These are phyloP conservation scores for Hanleya hanleyi DNA, from an alignment of 2,888 invertebrate genomes.

Conservation along the genomic window DNA sequence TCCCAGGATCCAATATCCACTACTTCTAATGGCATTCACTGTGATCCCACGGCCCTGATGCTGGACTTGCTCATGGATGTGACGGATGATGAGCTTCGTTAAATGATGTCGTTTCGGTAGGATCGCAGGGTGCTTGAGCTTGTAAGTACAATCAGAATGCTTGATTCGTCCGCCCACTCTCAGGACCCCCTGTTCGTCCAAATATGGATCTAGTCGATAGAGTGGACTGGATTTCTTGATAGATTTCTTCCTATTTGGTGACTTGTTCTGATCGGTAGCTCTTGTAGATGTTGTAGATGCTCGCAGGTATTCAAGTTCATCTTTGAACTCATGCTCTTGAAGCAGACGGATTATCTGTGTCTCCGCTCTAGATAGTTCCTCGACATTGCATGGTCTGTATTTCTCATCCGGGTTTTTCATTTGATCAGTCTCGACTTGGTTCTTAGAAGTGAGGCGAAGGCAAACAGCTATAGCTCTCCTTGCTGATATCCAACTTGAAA, in stretches of 20 bases:
- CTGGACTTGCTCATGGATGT: conserved; percentile 30
- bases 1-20: conserved; percentile 40
- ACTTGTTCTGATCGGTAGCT: background rate
- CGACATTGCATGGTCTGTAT: background rate
- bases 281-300: background rate
- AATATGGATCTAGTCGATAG: conserved; percentile 33
- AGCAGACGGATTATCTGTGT: background rate
- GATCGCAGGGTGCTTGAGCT: conserved; percentile 39
- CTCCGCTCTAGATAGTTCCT: background rate
- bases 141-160: conserved; percentile 12
- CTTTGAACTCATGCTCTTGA: background rate
- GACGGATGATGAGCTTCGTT: conserved; percentile 29
- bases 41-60: conserved; percentile 44
- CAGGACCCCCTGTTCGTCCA: conserved; percentile 33
- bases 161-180: conserved; percentile 44
- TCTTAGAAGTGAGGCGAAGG: background rate
- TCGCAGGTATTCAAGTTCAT: background rate
- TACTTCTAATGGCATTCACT: conserved; percentile 27
- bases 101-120: conserved; percentile 39
- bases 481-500: background rate
- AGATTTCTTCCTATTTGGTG: background rate
- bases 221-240: background rate
- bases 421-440: background rate
- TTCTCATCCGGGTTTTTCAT: conserved; percentile 8
- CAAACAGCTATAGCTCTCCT: background rate